Percentiles rank a stretch among this genome's conserved stretches.
These are phyloP conservation scores for Ophion ventricosus DNA, from an alignment of 2,888 invertebrate species.

Conservation along the genomic window DNA sequence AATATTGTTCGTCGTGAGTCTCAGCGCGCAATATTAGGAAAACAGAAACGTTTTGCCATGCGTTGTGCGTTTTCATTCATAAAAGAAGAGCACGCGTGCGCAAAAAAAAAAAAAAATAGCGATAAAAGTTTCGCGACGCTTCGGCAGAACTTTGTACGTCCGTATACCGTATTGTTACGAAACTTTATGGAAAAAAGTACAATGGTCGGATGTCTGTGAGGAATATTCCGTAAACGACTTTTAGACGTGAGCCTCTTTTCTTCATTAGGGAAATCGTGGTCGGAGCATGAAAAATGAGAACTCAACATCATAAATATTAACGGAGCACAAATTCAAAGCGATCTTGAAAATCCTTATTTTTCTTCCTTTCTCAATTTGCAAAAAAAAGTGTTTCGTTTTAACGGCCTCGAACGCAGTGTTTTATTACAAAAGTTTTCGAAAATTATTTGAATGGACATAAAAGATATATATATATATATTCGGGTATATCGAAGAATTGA, in stretches of 20 bases:
- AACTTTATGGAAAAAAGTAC: conserved; percentile 13
- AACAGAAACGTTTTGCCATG: too few species aligned
- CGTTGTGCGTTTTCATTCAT: too few species aligned
- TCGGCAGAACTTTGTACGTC: conserved; percentile 2
- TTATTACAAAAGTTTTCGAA: too few species aligned
- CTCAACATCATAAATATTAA: conserved; percentile 42
- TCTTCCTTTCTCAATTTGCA: background rate
- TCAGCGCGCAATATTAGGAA: too few species aligned
- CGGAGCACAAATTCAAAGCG: conserved; percentile 11
- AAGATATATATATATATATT: too few species aligned
- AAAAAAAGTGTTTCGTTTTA: background rate
- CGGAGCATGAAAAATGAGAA: conserved; percentile 14
- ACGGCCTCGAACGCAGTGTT: too few species aligned
- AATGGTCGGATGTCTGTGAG: background rate
- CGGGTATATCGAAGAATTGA: too few species aligned
- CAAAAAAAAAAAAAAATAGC: background rate
- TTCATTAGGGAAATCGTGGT: background rate
- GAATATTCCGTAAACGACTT: background rate
- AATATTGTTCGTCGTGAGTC: too few species aligned
- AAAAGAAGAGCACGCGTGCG: background rate
- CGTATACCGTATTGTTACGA: background rate
- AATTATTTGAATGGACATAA: too few species aligned
- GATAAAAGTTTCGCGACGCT: background rate
- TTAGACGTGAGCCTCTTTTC: too few species aligned
- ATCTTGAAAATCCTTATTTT: conserved; percentile 22